A percentile compares a stretch with the other conserved stretches of the same genome.
Conservation (phyloP, 2,113 vertebrate genomes). For the Tympanuchus pallidicinctus region DNA sequence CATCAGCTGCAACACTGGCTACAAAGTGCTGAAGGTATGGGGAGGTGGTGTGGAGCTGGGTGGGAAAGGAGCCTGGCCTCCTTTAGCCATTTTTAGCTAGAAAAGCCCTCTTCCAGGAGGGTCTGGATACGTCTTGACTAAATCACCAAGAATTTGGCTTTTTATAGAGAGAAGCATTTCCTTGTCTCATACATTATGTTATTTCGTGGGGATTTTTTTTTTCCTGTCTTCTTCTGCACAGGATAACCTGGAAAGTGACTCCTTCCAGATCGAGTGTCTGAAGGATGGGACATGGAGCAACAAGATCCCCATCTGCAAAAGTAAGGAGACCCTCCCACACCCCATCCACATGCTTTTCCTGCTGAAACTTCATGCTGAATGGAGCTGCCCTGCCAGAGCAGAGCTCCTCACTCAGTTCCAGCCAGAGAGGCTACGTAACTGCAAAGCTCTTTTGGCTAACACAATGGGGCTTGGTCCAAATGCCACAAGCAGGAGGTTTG, state of each 20-base stretch:
- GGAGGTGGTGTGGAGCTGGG: not conserved
- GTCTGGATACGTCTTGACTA: not conserved
- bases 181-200: not conserved
- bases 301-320: slow-evolving; percentile 84
- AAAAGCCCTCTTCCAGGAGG: not conserved
- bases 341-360: not conserved
- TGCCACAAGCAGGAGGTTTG: slow-evolving; percentile 12
- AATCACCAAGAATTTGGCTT: not conserved
- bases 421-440: slow-evolving; percentile 47
- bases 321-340: slow-evolving; percentile 79
- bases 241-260: slow-evolving; percentile 83
- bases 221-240: slow-evolving; percentile 56
- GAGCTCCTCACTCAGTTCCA: slow-evolving; percentile 31
- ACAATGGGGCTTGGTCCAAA: not conserved
- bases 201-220: not conserved
- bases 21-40: slow-evolving; percentile 86
- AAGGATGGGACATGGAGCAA: slow-evolving; percentile 90
- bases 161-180: not conserved
- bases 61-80: not conserved
- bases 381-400: not conserved
- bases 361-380: not conserved
- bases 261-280: slow-evolving; percentile 87
- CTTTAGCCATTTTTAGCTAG: not conserved
- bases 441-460: slow-evolving; percentile 45
- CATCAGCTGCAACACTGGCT: slow-evolving; percentile 88